Conservation (phyloP, 2,888 invertebrate genomes). For the Lepidocyrtinus sp. region DNA sequence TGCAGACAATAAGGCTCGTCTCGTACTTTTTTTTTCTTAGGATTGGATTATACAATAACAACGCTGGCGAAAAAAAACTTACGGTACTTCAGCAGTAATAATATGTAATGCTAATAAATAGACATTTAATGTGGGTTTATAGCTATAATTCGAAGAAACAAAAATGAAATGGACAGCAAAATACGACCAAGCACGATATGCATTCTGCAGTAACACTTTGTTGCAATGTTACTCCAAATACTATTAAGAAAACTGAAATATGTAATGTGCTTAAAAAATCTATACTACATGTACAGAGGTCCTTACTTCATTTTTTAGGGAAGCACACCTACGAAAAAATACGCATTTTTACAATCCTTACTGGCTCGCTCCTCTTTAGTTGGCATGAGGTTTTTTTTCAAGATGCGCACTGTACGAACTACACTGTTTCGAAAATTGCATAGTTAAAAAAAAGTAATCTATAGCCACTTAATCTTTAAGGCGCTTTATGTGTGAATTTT, state of each 20-base stretch:
- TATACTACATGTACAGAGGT: constrained; percentile 8
- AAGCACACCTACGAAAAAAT: constrained; percentile 52
- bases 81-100: constrained; percentile 26
- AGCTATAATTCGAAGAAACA: constrained; percentile 49
- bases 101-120: constrained; percentile 51
- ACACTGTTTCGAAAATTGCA: neutral
- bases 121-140: constrained; percentile 51
- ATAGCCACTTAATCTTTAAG: constrained; percentile 24
- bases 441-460: constrained; percentile 1
- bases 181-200: neutral
- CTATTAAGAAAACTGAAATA: neutral
- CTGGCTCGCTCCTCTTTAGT: neutral
- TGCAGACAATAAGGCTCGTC: constrained; percentile 50
- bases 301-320: constrained; percentile 52
- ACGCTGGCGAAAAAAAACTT: neutral
- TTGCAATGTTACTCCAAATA: neutral
- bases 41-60: constrained; percentile 27
- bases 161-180: constrained; percentile 5
- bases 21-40: constrained; percentile 26
- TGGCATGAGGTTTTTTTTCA: neutral
- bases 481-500: constrained; percentile 30
- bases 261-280: neutral
- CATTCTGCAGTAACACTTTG: neutral
- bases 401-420: neutral
- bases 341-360: neutral